Evolutionary conservation across 2,797 vertebrate species (phyloP), one percentile per base, ranked within the genome.

Genomic region (Columba guinea): DNA sequence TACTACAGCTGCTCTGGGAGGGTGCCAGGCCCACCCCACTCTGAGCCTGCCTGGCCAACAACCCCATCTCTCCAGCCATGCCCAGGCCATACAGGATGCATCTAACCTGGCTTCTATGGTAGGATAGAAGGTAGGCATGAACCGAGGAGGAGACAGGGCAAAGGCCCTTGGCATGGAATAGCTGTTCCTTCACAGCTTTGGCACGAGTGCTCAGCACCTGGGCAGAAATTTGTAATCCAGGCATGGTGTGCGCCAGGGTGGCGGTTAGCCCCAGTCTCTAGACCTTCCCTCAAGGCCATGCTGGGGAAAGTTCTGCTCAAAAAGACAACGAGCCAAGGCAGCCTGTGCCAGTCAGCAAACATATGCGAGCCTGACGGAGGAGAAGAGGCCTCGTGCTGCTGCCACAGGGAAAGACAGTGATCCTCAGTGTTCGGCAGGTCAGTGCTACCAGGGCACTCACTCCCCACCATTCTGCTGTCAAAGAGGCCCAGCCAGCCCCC

Each of bases 141-240:
- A 65, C 12, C 1, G 2, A 86, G 37, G 32, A 87, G 64, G 35
- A 89, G 39, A 67, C 0, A 2, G 3, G 4, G 21, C 53, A 34
- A 95, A 89, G 52, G 64, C 51, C 70, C 52, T 68, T 77, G 52
- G 77, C 80, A 74, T 46, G 22, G 46, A 85, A 84, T 8, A 84
- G 70, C 83, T 73, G 80, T 44, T 82, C 41, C 55, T 56, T 90
- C 81, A 77, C 49, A 89, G 76, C 20, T 96, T 94, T 96, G 95
- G 96, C 96, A 96, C 77, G 4, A 94, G 52, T 28, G 49, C 68
- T 86, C 79, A 78, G 65, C 34, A 89, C 41, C 28, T 75, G 63
- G 65, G 53, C 59, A 84, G 64, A 52, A 91, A 77, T 78, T 20
- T 1, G 1, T 41, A 52, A 87, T 12, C 63, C 63, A 73, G 77